These are phyloP conservation scores for Idaea dimidiata DNA, from an alignment of 2,888 invertebrate genomes.

Conservation along the genomic window DNA sequence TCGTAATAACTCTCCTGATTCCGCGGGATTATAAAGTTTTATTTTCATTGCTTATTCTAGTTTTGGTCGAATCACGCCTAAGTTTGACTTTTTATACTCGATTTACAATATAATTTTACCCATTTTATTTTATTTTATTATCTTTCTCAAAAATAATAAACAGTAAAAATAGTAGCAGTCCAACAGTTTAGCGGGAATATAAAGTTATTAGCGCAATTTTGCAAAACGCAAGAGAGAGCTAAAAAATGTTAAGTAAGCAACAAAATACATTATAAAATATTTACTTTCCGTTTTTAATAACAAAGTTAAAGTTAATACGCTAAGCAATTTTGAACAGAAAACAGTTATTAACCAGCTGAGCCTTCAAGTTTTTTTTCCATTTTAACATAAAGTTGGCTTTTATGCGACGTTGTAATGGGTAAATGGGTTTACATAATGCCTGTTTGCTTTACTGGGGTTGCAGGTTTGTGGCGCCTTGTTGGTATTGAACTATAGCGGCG, in stretches of 20 bases:
- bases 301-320: not conserved
- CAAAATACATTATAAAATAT: not conserved
- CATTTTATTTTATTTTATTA: no score
- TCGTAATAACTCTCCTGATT: no score
- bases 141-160: no score
- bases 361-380: not conserved
- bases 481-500: no score
- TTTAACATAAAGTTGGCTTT: not conserved
- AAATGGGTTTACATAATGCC: not conserved
- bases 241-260: not conserved
- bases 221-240: not conserved
- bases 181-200: no score
- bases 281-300: not conserved
- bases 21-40: no score
- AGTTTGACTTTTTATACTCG: no score
- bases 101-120: no score
- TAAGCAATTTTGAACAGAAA: not conserved
- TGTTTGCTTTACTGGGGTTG: not conserved
- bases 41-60: no score
- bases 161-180: no score
- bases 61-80: no score
- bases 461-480: not conserved
- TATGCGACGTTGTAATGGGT: not conserved
- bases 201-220: not conserved
- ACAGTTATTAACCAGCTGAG: conserved; percentile 1